These are phyloP conservation scores for Pipistrellus kuhlii DNA, from an alignment of 2,797 vertebrate species.

Conservation along the genomic window DNA sequence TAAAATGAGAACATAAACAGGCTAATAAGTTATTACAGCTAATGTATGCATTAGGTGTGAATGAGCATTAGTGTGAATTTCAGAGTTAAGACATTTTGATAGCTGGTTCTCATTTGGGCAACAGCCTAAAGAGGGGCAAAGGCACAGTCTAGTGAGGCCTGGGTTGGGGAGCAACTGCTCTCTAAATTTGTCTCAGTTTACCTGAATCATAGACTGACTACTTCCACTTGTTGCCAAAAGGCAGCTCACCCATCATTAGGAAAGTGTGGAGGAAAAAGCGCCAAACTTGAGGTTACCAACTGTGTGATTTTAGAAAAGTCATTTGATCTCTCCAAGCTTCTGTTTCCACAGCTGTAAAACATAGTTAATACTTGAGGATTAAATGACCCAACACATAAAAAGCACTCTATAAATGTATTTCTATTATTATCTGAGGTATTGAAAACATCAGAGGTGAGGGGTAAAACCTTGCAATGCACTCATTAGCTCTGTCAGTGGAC, in stretches of 20 bases:
- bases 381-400: constrained; percentile 69
- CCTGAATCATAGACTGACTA: constrained; percentile 1
- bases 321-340: constrained; percentile 74
- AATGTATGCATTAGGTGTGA: neutral
- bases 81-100: neutral
- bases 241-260: neutral
- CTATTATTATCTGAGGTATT: constrained; percentile 73
- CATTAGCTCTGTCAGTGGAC: constrained; percentile 74
- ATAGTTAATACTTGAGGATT: constrained; percentile 69
- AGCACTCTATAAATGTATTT: constrained; percentile 71
- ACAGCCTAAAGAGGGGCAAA: neutral
- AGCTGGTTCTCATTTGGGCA: neutral
- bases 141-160: neutral
- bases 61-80: neutral
- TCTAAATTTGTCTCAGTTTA: constrained; percentile 20
- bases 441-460: constrained; percentile 75
- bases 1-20: neutral
- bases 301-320: constrained; percentile 75
- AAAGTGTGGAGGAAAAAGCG: neutral
- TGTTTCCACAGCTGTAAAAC: constrained; percentile 77
- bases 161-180: neutral
- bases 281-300: constrained; percentile 43
- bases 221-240: neutral
- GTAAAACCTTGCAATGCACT: constrained; percentile 76
- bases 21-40: neutral